Evolutionary conservation across 2,797 vertebrate genomes (phyloP).

Genomic region (Malurus leucopterus): DNA sequence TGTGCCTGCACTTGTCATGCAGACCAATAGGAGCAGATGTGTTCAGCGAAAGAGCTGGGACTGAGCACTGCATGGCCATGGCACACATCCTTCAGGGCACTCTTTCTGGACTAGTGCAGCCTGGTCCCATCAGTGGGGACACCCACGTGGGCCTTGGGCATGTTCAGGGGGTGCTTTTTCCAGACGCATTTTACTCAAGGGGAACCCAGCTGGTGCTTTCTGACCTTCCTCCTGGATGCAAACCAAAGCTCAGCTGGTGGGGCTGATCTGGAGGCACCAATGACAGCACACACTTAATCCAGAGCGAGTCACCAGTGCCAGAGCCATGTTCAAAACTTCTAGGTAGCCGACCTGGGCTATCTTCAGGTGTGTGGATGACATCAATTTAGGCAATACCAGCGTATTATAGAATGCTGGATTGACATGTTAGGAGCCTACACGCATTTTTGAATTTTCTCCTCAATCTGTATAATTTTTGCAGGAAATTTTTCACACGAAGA

Average conservation of each 20-base stretch:
- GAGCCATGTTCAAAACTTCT: background rate
- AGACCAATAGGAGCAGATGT: conserved; percentile 59
- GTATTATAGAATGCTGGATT: rapidly evolving
- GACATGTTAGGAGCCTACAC: rapidly evolving
- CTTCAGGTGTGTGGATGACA: background rate
- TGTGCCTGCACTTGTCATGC: conserved; percentile 37
- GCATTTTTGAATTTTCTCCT: background rate
- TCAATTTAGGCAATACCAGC: background rate
- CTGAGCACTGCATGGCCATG: rapidly evolving
- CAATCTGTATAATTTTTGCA: background rate
- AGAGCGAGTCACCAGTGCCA: background rate
- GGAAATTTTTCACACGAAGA: background rate
- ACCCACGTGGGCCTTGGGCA: background rate
- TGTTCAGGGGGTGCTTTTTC: background rate
- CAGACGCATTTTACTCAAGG: background rate
- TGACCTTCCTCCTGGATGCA: background rate
- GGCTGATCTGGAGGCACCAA: rapidly evolving
- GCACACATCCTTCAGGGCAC: rapidly evolving
- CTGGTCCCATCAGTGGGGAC: background rate
- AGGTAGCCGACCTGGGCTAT: background rate
- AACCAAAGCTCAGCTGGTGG: background rate
- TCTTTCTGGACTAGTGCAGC: background rate
- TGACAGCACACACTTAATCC: background rate
- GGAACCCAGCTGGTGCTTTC: rapidly evolving
- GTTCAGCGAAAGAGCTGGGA: background rate